phyloP scores from a whole-genome alignment of 2,797 vertebrate species.

The Leucoraja ocellata region DNA sequence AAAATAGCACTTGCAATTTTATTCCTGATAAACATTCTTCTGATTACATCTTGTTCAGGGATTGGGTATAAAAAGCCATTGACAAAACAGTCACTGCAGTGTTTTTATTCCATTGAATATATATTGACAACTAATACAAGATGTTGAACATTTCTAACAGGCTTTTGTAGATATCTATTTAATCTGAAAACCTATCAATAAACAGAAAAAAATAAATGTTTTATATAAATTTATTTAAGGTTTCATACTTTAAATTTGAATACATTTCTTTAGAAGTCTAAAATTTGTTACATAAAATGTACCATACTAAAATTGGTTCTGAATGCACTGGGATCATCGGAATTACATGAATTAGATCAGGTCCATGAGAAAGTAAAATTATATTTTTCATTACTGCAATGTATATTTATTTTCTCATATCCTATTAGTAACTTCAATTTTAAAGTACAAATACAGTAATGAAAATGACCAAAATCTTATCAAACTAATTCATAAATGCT shows the following conservation, averaged over 20 bases:
- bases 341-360: not conserved
- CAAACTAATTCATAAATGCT: not conserved
- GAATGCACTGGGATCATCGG: not conserved
- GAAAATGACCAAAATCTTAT: not conserved
- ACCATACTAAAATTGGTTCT: not conserved
- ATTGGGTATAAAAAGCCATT: not conserved
- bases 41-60: not conserved
- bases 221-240: too few relatives aligned
- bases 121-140: not conserved
- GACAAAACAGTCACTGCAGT: not conserved
- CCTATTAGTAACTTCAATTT: not conserved
- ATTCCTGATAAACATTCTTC: not conserved
- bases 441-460: not conserved
- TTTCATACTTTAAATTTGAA: not conserved
- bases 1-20: not conserved
- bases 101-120: not conserved
- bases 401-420: not conserved
- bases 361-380: not conserved
- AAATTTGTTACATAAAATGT: not conserved
- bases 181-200: not conserved
- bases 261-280: not conserved
- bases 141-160: not conserved
- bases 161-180: not conserved
- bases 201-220: not conserved
- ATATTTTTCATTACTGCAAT: not conserved